phyloP scores from a whole-genome alignment of 1,140 invertebrate genomes.

The Vanessa tameamea region DNA sequence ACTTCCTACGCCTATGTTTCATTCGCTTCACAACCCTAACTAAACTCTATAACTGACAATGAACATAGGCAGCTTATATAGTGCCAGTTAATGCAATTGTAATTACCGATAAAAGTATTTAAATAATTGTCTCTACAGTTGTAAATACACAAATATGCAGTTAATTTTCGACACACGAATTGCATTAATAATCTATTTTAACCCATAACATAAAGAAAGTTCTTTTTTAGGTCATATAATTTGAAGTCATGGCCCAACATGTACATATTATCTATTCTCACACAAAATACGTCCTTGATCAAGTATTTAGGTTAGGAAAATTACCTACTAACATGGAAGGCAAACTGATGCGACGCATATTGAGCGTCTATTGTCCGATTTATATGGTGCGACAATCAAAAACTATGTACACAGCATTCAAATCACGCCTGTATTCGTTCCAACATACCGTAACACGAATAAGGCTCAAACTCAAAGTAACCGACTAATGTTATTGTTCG shows the following conservation, averaged over 20 bases:
- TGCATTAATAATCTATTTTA: not conserved
- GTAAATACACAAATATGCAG: no score
- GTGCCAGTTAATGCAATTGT: no score
- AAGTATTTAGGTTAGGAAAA: constrained; percentile 74
- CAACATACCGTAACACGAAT: constrained; percentile 76
- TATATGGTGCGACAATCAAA: constrained; percentile 64
- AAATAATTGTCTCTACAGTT: not conserved
- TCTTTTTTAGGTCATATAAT: not conserved
- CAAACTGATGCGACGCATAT: constrained; percentile 56
- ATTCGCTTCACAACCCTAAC: no score
- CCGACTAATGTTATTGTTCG: constrained; percentile 56
- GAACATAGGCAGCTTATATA: no score
- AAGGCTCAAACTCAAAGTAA: constrained; percentile 57
- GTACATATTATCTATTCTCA: constrained; percentile 30
- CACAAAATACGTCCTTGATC: constrained; percentile 65
- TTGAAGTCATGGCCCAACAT: constrained; percentile 16
- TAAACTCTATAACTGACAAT: no score
- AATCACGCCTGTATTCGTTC: constrained; percentile 74
- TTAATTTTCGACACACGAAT: not conserved
- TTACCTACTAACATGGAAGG: constrained; percentile 65
- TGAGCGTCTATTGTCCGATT: constrained; percentile 65
- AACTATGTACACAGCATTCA: constrained; percentile 57
- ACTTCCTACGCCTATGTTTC: no score
- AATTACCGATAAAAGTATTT: no score
- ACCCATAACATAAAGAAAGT: constrained; percentile 11